Conservation (phyloP, 2,888 invertebrate genomes). For the Arctia plantaginis region DNA sequence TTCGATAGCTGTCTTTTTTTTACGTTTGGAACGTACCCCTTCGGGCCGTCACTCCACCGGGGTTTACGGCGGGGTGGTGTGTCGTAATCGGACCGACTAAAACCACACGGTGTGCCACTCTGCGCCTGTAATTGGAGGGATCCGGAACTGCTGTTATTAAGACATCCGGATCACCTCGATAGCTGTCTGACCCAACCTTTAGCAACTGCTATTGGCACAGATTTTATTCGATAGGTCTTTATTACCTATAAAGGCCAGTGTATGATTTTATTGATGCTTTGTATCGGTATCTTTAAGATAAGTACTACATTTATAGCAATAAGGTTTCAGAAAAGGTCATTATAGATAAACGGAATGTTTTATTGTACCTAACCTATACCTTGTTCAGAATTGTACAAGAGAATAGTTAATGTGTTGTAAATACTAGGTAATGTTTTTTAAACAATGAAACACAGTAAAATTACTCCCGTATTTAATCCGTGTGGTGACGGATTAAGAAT, state of each 20-base stretch:
- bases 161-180: neutral
- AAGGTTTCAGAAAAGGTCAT: neutral
- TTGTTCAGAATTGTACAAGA: neutral
- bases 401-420: neutral
- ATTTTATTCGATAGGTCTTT: constrained; percentile 26
- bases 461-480: too few species aligned
- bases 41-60: too few species aligned
- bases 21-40: too few species aligned
- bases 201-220: constrained; percentile 20
- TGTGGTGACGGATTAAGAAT: too few species aligned
- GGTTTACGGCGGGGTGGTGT: too few species aligned
- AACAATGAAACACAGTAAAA: too few species aligned
- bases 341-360: neutral
- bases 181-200: neutral
- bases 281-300: constrained; percentile 4
- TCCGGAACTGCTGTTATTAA: too few species aligned
- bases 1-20: neutral
- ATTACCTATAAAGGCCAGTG: constrained; percentile 14
- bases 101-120: too few species aligned
- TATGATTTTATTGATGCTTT: constrained; percentile 15
- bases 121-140: too few species aligned
- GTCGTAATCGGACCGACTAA: too few species aligned
- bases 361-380: neutral
- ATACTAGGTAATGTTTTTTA: neutral
- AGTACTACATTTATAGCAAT: neutral